Conservation (phyloP, 2,888 invertebrate species). For the Agrochola circellaris region DNA sequence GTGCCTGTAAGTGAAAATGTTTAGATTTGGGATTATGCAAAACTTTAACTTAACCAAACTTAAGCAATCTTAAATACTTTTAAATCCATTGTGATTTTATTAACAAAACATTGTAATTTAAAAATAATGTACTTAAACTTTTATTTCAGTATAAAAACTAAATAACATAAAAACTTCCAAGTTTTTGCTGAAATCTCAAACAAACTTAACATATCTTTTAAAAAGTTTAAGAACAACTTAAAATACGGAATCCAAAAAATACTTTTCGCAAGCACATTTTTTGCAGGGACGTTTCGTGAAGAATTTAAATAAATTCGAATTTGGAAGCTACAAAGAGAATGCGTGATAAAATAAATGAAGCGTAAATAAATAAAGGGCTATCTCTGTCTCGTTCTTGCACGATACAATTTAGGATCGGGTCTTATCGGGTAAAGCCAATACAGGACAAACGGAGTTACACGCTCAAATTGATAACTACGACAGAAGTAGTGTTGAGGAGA, state of each 20-base stretch:
- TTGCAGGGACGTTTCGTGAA: background rate
- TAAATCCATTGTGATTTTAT: background rate
- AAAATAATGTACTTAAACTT: background rate
- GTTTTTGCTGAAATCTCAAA: constrained; percentile 13
- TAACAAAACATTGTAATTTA: background rate
- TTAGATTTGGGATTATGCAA: background rate
- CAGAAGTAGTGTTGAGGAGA: constrained; percentile 39
- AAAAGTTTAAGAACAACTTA: constrained; percentile 15
- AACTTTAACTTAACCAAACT: background rate
- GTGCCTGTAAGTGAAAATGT: background rate
- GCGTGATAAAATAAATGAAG: constrained; percentile 36
- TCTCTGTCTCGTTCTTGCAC: constrained; percentile 48
- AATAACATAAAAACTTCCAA: constrained; percentile 16
- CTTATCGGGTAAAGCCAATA: constrained; percentile 69
- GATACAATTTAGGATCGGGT: constrained; percentile 69
- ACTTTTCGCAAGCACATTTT: background rate
- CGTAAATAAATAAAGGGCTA: constrained; percentile 53
- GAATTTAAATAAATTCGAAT: constrained; percentile 44
- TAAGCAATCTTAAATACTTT: background rate
- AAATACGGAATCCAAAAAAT: background rate
- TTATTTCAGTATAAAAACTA: background rate
- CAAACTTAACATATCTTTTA: constrained; percentile 4
- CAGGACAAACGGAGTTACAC: constrained; percentile 75
- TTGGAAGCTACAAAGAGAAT: constrained; percentile 29
- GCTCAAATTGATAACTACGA: constrained; percentile 75